A percentile compares a stretch with the other conserved stretches of the same genome.
phyloP scores from a whole-genome alignment of 2,113 vertebrate species.

The Lathamus discolor region DNA sequence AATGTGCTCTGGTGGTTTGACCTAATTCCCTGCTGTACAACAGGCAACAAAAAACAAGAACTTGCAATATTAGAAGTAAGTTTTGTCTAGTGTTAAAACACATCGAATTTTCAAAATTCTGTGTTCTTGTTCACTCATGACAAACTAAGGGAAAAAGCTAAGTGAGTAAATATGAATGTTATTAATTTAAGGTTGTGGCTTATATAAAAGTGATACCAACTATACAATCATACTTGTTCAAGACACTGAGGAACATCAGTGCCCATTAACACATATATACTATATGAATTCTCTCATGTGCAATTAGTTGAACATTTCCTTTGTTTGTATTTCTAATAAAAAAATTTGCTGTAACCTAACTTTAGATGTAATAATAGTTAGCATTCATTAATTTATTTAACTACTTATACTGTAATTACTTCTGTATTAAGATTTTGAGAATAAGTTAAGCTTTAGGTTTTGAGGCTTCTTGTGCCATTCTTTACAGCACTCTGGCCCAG shows the following conservation, averaged over 20 bases:
- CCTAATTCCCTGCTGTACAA: not conserved
- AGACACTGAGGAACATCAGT: not conserved
- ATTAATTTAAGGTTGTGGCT: not conserved
- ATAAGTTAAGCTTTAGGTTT: not conserved
- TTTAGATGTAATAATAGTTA: not conserved
- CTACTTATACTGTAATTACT: not conserved
- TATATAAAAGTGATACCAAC: not conserved
- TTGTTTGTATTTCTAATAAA: not conserved
- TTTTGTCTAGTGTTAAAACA: not conserved
- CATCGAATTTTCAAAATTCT: not conserved
- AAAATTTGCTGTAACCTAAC: not conserved
- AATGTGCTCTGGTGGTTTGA: not conserved
- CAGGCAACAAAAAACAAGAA: not conserved
- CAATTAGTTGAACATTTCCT: not conserved
- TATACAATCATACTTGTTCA: not conserved
- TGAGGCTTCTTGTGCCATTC: not conserved
- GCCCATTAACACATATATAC: rapidly evolving
- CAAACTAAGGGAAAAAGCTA: not conserved
- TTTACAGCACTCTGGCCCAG: not conserved
- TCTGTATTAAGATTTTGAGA: not conserved
- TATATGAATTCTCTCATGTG: not conserved
- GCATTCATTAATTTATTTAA: not conserved
- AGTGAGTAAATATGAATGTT: not conserved
- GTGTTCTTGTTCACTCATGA: not conserved
- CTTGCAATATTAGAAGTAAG: not conserved